Conservation (phyloP, 1,140 invertebrate genomes). For the Argopecten irradians region DNA sequence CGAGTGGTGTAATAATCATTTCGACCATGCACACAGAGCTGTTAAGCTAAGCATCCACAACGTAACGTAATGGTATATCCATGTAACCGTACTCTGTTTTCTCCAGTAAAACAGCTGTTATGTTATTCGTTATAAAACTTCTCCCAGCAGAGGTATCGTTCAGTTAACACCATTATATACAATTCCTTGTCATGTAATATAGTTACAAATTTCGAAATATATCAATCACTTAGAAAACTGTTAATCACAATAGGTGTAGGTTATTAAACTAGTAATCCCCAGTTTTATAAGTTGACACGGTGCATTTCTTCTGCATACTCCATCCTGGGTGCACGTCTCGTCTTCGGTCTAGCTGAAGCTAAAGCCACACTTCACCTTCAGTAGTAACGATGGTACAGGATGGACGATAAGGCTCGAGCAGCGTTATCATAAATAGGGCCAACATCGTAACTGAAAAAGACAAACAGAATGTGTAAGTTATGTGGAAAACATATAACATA, state of each 20-base stretch:
- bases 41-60: neutral
- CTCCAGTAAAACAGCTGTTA: neutral
- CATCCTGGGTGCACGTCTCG: too few relatives aligned
- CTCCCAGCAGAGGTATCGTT: neutral
- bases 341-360: neutral
- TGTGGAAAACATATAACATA: neutral
- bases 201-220: too few relatives aligned
- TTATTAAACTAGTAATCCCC: too few relatives aligned
- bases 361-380: neutral
- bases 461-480: neutral
- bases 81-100: neutral
- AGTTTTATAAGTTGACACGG: too few relatives aligned
- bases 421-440: neutral
- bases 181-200: too few relatives aligned
- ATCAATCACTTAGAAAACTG: too few relatives aligned
- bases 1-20: neutral
- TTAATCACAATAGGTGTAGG: too few relatives aligned
- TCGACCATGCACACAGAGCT: neutral
- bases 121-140: neutral
- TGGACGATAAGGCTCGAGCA: neutral
- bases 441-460: slow-evolving; percentile 9
- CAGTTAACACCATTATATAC: neutral
- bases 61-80: too few relatives aligned
- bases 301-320: too few relatives aligned
- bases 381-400: neutral